Percentiles rank a stretch among this genome's conserved stretches.
phyloP scores from a whole-genome alignment of 2,888 invertebrate species.

The Boloria euphrosyne region DNA sequence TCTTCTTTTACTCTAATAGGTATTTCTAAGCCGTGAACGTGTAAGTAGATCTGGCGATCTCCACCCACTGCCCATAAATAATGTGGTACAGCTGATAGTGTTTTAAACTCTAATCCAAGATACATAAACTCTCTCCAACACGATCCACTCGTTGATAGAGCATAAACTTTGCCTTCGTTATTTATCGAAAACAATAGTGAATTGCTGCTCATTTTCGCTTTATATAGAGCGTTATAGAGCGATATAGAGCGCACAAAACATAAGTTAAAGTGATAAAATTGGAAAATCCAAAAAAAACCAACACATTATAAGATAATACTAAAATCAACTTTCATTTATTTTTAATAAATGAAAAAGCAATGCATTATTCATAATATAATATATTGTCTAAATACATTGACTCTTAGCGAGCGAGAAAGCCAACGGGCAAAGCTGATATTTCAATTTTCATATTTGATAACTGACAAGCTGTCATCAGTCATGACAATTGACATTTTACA shows the following conservation, averaged over 20 bases:
- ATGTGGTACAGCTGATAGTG: constrained; percentile 91
- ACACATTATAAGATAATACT: too few relatives aligned
- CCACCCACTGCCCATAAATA: constrained; percentile 96
- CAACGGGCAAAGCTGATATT: too few relatives aligned
- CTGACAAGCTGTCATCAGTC: too few relatives aligned
- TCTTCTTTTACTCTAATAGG: constrained; percentile 95
- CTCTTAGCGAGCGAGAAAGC: too few relatives aligned
- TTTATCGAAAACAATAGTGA: constrained; percentile 91
- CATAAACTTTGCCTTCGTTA: constrained; percentile 94
- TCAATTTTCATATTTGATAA: too few relatives aligned
- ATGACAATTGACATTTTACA: too few relatives aligned
- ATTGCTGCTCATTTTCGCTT: constrained; percentile 80
- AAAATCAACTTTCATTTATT: too few relatives aligned
- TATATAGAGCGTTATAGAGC: neutral
- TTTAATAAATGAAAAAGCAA: too few relatives aligned
- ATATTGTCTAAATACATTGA: too few relatives aligned
- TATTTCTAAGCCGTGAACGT: constrained; percentile 93
- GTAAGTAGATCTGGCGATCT: constrained; percentile 95
- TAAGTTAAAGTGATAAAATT: neutral
- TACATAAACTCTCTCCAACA: constrained; percentile 94
- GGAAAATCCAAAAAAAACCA: neutral
- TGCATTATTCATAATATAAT: too few relatives aligned
- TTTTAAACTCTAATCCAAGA: constrained; percentile 93
- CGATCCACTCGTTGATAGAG: constrained; percentile 89
- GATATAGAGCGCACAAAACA: too few relatives aligned